A percentile compares a stretch with the other conserved stretches of the same genome.
These are phyloP conservation scores for Temnothorax longispinosus DNA, from an alignment of 1,140 invertebrate species.

Conservation along the genomic window DNA sequence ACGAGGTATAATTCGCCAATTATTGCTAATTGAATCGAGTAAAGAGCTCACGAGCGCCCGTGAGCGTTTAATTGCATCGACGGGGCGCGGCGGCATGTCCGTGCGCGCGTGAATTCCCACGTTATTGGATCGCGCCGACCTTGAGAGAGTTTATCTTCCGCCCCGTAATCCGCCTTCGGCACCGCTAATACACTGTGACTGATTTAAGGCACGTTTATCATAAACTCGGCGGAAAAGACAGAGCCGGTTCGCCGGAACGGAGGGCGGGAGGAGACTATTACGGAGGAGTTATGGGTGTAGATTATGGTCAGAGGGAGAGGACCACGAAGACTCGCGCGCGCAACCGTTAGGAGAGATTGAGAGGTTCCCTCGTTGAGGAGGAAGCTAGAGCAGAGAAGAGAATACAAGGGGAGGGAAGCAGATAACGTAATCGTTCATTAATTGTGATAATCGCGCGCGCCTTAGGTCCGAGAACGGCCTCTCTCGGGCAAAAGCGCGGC, in stretches of 20 bases:
- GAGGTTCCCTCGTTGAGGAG: constrained; percentile 63
- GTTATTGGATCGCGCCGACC: constrained; percentile 62
- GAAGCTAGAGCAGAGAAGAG: constrained; percentile 30
- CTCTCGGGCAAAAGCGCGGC: neutral
- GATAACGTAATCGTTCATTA: constrained; percentile 70
- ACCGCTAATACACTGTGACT: constrained; percentile 62
- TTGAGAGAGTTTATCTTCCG: constrained; percentile 44
- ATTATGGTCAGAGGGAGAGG: constrained; percentile 57
- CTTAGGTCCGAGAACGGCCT: constrained; percentile 1
- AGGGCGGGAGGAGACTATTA: constrained; percentile 27
- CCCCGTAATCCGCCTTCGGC: constrained; percentile 53
- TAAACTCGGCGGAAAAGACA: constrained; percentile 39
- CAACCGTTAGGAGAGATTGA: constrained; percentile 71
- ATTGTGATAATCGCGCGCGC: constrained; percentile 58
- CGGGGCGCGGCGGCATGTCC: constrained; percentile 25
- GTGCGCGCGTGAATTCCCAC: constrained; percentile 60
- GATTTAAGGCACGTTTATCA: constrained; percentile 70
- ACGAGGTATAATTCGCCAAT: constrained; percentile 66
- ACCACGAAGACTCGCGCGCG: constrained; percentile 55
- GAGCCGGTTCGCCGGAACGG: neutral
- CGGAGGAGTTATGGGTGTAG: constrained; percentile 67
- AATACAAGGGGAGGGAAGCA: neutral
- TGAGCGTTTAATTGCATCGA: constrained; percentile 65
- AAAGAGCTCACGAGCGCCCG: constrained; percentile 8
- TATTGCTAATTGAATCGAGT: constrained; percentile 72